Percentiles rank a stretch among this genome's conserved stretches.
phyloP scores from a whole-genome alignment of 2,113 vertebrate genomes.

The Strix aluco region DNA sequence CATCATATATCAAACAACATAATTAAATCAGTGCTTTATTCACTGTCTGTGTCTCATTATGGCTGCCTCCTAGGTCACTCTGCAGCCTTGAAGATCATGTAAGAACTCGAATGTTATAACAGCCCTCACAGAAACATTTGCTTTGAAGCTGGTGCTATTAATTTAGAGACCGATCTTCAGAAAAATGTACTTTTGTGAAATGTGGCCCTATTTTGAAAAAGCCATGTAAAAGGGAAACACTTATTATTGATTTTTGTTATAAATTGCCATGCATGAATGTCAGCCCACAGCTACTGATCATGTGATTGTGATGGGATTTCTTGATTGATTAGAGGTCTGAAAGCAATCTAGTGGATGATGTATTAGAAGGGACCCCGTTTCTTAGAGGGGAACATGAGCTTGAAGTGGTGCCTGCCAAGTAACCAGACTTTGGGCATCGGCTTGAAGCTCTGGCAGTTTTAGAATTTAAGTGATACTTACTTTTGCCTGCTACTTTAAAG shows the following conservation, averaged over 20 bases:
- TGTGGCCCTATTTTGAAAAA: neutral
- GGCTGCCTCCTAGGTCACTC: constrained; percentile 49
- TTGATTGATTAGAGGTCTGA: neutral
- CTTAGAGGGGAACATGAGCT: neutral
- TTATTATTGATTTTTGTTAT: neutral
- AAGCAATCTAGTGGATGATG: neutral
- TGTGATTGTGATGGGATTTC: neutral
- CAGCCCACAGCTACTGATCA: neutral
- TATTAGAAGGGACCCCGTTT: neutral
- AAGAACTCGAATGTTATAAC: constrained; percentile 22
- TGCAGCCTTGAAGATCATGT: constrained; percentile 29
- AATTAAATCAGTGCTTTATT: constrained; percentile 65
- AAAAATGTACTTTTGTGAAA: constrained; percentile 1
- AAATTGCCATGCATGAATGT: neutral
- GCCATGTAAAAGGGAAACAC: neutral
- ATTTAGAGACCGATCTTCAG: neutral
- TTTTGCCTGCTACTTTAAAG: neutral
- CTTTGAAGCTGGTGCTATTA: constrained; percentile 41
- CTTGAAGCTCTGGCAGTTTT: neutral
- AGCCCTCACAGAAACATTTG: neutral
- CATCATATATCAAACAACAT: constrained; percentile 60
- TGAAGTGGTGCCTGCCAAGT: neutral
- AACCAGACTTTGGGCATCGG: neutral
- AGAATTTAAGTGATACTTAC: neutral
- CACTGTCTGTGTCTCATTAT: constrained; percentile 60